These are phyloP conservation scores for Hemicordylus capensis DNA, from an alignment of 2,113 vertebrate species.

Conservation along the genomic window DNA sequence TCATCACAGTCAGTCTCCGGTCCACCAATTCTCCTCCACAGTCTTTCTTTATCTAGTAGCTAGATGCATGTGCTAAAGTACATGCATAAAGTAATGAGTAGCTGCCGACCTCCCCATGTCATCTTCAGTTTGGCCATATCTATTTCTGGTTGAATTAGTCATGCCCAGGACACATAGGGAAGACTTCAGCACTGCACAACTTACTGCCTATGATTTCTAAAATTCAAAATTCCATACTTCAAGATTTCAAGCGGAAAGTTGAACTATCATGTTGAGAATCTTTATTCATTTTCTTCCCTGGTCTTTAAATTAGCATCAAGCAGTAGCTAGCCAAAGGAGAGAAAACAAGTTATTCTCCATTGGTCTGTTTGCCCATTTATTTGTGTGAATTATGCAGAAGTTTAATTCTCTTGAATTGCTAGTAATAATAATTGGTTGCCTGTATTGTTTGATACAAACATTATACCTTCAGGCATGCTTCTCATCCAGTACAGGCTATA, in stretches of 20 bases:
- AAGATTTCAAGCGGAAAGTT: not conserved
- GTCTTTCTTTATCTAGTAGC: not conserved
- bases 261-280: not conserved
- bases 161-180: not conserved
- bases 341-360: not conserved
- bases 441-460: not conserved
- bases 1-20: too few species aligned
- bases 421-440: not conserved
- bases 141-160: not conserved
- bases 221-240: not conserved
- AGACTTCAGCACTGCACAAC: not conserved
- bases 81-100: not conserved
- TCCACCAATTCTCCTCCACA: not conserved
- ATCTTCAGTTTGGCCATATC: not conserved
- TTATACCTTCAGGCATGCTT: not conserved
- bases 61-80: not conserved
- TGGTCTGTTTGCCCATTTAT: not conserved
- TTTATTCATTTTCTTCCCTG: not conserved
- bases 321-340: rapidly evolving
- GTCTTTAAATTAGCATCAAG: slow-evolving; percentile 10
- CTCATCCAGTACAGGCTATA: not conserved
- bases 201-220: not conserved
- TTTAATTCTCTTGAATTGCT: not conserved
- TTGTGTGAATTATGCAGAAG: not conserved
- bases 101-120: not conserved